A percentile compares a stretch with the other conserved stretches of the same genome.
Evolutionary conservation across 1,140 invertebrate species (phyloP).

Genomic region (Pemphigus obesinymphae): DNA sequence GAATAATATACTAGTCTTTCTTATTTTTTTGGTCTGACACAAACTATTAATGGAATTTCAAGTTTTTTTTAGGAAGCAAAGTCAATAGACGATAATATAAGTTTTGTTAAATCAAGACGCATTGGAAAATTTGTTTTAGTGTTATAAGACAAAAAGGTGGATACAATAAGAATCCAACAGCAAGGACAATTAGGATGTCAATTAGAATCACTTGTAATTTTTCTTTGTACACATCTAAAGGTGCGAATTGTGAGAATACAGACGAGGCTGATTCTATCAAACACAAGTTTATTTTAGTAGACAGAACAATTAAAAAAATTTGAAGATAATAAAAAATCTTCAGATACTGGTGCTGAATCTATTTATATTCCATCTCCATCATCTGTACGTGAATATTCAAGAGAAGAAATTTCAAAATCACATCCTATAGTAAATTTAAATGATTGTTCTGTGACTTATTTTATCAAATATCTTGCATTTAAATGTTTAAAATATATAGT

Average conservation of each 20-base stretch:
- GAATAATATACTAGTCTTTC: background rate
- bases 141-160: slow-evolving; percentile 25
- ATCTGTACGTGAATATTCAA: too few species aligned
- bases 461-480: background rate
- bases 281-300: background rate
- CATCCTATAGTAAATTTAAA: background rate
- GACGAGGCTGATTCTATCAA: background rate
- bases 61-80: background rate
- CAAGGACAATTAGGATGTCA: slow-evolving; percentile 13
- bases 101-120: background rate
- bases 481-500: background rate
- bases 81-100: background rate
- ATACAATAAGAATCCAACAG: slow-evolving; percentile 22
- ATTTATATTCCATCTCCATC: background rate
- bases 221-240: slow-evolving; percentile 12
- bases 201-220: slow-evolving; percentile 8
- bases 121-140: too few species aligned
- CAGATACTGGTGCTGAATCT: background rate
- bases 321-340: background rate
- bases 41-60: background rate
- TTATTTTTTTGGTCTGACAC: background rate
- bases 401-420: too few species aligned
- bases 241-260: slow-evolving; percentile 63
- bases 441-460: too few species aligned
- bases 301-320: background rate